Evolutionary conservation across 2,888 invertebrate species (phyloP).

Genomic region (Heliconius erato): DNA sequence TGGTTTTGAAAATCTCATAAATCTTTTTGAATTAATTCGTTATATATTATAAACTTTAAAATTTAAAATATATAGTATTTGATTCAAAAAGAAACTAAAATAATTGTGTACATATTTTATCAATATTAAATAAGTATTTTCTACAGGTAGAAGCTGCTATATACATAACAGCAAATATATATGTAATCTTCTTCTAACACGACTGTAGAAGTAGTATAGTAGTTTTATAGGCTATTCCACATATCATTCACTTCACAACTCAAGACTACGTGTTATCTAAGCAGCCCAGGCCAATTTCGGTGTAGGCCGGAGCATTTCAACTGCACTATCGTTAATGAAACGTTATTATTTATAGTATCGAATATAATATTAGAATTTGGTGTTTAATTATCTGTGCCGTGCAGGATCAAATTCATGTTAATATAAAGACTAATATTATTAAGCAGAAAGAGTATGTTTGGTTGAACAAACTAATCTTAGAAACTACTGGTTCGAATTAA

Average conservation of each 20-base stretch:
- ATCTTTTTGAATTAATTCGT: neutral
- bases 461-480: no score
- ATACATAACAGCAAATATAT: no score
- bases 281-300: neutral
- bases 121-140: neutral
- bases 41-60: neutral
- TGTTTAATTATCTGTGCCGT: no score
- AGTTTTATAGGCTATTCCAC: neutral
- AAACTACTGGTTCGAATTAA: no score
- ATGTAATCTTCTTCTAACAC: no score
- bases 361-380: neutral
- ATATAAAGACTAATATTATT: no score
- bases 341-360: neutral
- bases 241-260: neutral
- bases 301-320: neutral
- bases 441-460: no score
- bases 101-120: neutral
- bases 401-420: no score
- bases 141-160: no score
- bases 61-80: neutral
- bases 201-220: no score
- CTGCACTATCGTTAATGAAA: neutral
- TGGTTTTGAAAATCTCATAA: neutral
- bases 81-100: neutral
- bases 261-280: neutral